Percentiles rank a stretch among this genome's conserved stretches.
Evolutionary conservation across 2,797 vertebrate species (phyloP).

Genomic region (Sebastes matsubarae): DNA sequence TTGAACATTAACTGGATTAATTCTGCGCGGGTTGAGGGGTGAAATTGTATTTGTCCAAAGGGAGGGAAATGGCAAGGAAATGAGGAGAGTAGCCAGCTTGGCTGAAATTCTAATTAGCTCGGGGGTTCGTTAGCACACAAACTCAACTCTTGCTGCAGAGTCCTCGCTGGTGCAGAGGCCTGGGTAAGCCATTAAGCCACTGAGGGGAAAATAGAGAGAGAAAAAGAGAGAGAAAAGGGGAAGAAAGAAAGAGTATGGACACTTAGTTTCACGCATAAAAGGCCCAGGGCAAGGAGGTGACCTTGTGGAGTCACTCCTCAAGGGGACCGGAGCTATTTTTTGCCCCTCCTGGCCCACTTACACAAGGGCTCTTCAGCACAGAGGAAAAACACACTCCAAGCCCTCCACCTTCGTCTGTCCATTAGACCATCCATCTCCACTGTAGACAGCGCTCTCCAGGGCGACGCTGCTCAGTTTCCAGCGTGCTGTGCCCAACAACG

Average conservation of each 20-base stretch:
- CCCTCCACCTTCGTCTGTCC: slow-evolving; percentile 58
- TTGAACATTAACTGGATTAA: slow-evolving; percentile 83
- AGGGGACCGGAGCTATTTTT: slow-evolving; percentile 76
- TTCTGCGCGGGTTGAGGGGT: slow-evolving; percentile 68
- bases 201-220: slow-evolving; percentile 20
- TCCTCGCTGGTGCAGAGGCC: slow-evolving; percentile 44
- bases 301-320: slow-evolving; percentile 78
- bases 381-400: slow-evolving; percentile 61
- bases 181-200: slow-evolving; percentile 71
- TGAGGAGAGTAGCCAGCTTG: slow-evolving; percentile 60
- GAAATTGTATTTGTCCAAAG: slow-evolving; percentile 75
- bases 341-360: slow-evolving; percentile 73
- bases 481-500: slow-evolving; percentile 33
- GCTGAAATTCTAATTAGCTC: slow-evolving; percentile 79
- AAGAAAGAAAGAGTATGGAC: slow-evolving; percentile 32
- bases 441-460: slow-evolving; percentile 48
- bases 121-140: slow-evolving; percentile 72
- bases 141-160: slow-evolving; percentile 49
- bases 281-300: slow-evolving; percentile 72
- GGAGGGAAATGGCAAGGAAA: slow-evolving; percentile 68
- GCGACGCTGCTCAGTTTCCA: slow-evolving; percentile 54
- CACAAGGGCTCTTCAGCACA: slow-evolving; percentile 60
- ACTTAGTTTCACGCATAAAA: slow-evolving; percentile 60
- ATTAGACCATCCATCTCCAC: slow-evolving; percentile 72
- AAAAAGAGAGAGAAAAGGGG: slow-evolving; percentile 22